These are phyloP conservation scores for Serilophus lunatus DNA, from an alignment of 2,113 vertebrate species.

Conservation along the genomic window DNA sequence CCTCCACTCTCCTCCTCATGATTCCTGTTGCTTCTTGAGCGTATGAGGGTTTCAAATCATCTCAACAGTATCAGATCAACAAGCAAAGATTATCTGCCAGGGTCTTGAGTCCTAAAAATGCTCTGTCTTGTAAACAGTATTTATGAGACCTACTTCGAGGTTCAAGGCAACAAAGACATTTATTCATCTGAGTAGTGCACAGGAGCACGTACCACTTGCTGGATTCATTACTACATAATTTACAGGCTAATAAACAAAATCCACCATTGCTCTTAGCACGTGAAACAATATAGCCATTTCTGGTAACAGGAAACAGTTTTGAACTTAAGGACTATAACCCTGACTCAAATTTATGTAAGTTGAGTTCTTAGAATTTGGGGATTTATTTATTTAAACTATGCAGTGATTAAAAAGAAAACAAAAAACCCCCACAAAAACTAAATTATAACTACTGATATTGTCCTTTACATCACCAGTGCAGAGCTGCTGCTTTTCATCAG, in stretches of 20 bases:
- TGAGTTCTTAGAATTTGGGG: neutral
- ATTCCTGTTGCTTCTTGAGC: too few relatives aligned
- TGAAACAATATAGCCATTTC: neutral
- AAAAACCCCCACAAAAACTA: neutral
- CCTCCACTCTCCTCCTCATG: rapidly evolving
- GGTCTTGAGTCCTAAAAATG: neutral
- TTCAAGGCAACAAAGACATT: neutral
- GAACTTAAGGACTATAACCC: neutral
- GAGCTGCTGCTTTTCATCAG: constrained; percentile 47
- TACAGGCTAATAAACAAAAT: neutral
- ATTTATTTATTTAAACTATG: neutral
- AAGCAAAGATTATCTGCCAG: neutral
- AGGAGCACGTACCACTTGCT: neutral
- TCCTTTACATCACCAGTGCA: neutral
- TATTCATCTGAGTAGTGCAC: neutral
- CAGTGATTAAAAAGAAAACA: neutral
- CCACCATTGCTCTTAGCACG: neutral
- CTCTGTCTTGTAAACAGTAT: neutral
- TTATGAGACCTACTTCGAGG: neutral
- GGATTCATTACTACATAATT: neutral
- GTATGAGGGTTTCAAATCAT: neutral
- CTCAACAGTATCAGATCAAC: neutral
- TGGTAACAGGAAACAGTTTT: neutral
- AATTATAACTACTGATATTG: neutral
- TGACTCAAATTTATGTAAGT: neutral